These are phyloP conservation scores for Tenthredo livida DNA, from an alignment of 2,888 invertebrate species.

Conservation along the genomic window DNA sequence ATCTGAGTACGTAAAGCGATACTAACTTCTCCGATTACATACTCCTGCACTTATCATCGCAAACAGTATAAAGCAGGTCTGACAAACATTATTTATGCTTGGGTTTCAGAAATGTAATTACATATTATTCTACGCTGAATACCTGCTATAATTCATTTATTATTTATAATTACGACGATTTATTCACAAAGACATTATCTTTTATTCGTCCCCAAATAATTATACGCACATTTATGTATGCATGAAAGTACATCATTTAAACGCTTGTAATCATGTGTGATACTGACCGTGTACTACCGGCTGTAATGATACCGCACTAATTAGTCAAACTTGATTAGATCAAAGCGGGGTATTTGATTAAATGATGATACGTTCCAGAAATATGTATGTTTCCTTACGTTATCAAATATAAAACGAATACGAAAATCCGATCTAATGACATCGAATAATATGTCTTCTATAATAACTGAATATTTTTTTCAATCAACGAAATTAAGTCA, in stretches of 20 bases:
- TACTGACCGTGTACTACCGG: not conserved
- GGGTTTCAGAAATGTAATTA: not conserved
- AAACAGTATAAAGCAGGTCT: not conserved
- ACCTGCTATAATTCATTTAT: not conserved
- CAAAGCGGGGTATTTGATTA: not conserved
- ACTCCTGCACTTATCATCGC: slow-evolving; percentile 17
- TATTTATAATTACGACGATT: not conserved
- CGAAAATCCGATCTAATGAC: not conserved
- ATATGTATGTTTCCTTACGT: not conserved
- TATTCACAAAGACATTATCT: not conserved
- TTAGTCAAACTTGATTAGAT: not conserved
- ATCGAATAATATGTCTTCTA: not conserved
- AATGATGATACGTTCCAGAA: not conserved
- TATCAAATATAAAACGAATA: not conserved
- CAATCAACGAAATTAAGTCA: slow-evolving; percentile 3
- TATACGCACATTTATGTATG: not conserved
- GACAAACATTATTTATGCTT: not conserved
- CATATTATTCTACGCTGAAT: not conserved
- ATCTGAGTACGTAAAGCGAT: not conserved
- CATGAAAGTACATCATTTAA: not conserved
- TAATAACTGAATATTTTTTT: not conserved
- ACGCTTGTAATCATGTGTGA: not conserved
- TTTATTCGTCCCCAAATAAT: not conserved
- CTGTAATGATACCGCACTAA: not conserved
- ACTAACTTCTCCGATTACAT: slow-evolving; percentile 14